Evolutionary conservation across 1,140 invertebrate species (phyloP).

Genomic region (Solen grandis): DNA sequence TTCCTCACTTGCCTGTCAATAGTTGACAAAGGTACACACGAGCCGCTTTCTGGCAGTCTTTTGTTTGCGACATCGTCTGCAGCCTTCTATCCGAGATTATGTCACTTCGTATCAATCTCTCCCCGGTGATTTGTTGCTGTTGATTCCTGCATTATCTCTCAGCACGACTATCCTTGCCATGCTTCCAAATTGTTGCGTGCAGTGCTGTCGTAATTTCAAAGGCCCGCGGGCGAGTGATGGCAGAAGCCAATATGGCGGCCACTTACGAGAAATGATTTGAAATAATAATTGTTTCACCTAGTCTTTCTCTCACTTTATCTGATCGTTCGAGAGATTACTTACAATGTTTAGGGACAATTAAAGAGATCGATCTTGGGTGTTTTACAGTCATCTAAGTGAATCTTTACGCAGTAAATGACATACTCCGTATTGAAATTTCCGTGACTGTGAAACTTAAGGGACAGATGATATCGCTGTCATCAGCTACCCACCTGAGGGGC

Average conservation of each 20-base stretch:
- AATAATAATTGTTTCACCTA: slow-evolving; percentile 51
- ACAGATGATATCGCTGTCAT: slow-evolving; percentile 33
- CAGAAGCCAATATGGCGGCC: slow-evolving; percentile 46
- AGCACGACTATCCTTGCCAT: slow-evolving; percentile 19
- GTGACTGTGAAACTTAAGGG: slow-evolving; percentile 42
- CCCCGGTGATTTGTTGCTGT: slow-evolving; percentile 26
- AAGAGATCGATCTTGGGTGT: slow-evolving; percentile 44
- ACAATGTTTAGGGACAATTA: slow-evolving; percentile 51
- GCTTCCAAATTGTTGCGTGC: slow-evolving; percentile 37
- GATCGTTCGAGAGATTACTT: slow-evolving; percentile 45
- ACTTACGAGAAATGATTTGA: slow-evolving; percentile 44
- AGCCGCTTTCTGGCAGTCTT: slow-evolving; percentile 27
- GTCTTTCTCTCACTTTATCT: slow-evolving; percentile 40
- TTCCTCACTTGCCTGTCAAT: neutral
- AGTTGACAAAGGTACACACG: slow-evolving; percentile 4
- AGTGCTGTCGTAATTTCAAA: slow-evolving; percentile 20
- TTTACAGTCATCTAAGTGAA: slow-evolving; percentile 15
- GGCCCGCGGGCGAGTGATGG: slow-evolving; percentile 14
- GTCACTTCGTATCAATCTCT: slow-evolving; percentile 41
- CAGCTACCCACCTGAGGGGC: too few relatives aligned
- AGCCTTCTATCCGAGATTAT: slow-evolving; percentile 29
- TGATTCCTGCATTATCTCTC: slow-evolving; percentile 31
- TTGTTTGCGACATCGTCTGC: slow-evolving; percentile 44
- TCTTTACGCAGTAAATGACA: slow-evolving; percentile 13
- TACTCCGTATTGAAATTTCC: slow-evolving; percentile 21